Conservation (phyloP, 2,797 vertebrate genomes). For the Oreochromis mossambicus region DNA sequence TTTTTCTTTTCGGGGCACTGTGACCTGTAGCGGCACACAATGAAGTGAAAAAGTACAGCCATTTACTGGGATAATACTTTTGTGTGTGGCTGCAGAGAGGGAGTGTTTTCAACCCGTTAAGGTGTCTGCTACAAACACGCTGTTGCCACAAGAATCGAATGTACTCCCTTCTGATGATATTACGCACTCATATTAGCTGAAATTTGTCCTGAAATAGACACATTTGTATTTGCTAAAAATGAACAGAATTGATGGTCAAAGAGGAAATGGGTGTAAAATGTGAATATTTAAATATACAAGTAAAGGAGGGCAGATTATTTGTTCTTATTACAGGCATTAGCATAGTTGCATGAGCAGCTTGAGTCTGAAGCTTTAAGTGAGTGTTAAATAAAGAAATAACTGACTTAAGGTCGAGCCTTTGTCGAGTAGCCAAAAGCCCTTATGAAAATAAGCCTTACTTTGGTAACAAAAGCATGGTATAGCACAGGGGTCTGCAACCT, state of each 20-base stretch:
- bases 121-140: neutral
- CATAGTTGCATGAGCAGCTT: neutral
- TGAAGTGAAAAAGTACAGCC: neutral
- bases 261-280: neutral
- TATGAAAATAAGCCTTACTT: neutral
- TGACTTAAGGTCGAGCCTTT: neutral
- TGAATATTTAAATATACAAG: neutral
- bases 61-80: neutral
- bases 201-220: neutral
- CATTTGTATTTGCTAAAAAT: neutral
- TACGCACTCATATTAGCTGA: neutral
- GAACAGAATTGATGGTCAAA: neutral
- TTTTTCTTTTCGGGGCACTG: neutral
- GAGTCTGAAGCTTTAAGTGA: neutral
- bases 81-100: neutral
- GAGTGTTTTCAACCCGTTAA: neutral
- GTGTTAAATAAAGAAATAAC: neutral
- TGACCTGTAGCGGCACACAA: neutral
- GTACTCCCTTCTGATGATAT: neutral
- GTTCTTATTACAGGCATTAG: neutral
- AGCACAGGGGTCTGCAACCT: no score
- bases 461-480: neutral
- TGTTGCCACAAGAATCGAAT: neutral
- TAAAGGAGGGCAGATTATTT: neutral
- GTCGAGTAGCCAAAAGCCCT: neutral